Percentiles rank a stretch among this genome's conserved stretches.
These are phyloP conservation scores for Chouioia cunea DNA, from an alignment of 2,888 invertebrate species.

Conservation along the genomic window DNA sequence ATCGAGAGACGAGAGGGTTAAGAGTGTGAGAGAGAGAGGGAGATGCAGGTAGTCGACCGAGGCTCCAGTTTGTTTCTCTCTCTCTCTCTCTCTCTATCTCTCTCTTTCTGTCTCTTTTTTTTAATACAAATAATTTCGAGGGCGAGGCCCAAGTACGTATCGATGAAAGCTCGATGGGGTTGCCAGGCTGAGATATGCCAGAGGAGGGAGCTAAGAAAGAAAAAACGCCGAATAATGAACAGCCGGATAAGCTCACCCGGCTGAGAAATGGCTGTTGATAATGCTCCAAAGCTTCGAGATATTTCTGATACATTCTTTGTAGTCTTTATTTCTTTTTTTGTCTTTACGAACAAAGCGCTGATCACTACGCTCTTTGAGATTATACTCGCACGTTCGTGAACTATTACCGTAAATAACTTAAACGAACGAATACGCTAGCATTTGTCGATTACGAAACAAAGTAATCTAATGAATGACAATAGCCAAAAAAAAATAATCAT, in stretches of 20 bases:
- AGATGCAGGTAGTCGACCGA: slow-evolving; percentile 7
- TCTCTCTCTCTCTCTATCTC: slow-evolving; percentile 14
- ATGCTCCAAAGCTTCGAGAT: slow-evolving; percentile 27
- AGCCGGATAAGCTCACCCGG: slow-evolving; percentile 26
- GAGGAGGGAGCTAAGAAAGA: not conserved
- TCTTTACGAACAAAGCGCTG: no score
- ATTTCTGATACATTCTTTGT: no score
- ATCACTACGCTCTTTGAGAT: no score
- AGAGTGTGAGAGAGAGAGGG: not conserved
- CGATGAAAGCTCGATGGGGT: slow-evolving; percentile 23
- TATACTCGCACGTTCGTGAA: no score
- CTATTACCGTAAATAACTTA: no score
- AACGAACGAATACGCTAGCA: no score
- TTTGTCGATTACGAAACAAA: no score
- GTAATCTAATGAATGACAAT: no score
- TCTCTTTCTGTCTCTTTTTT: not conserved
- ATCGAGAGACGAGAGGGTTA: slow-evolving; percentile 8
- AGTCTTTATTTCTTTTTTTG: no score
- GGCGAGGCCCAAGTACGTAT: slow-evolving; percentile 9
- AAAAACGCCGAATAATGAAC: slow-evolving; percentile 39
- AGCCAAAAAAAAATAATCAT: no score
- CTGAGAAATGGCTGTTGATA: slow-evolving; percentile 44
- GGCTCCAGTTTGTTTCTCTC: slow-evolving; percentile 23
- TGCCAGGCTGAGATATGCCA: not conserved
- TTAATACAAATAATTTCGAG: slow-evolving; percentile 38